Percentiles rank a stretch among this genome's conserved stretches.
Evolutionary conservation across 2,888 invertebrate species (phyloP).

Genomic region (Spodoptera picta): DNA sequence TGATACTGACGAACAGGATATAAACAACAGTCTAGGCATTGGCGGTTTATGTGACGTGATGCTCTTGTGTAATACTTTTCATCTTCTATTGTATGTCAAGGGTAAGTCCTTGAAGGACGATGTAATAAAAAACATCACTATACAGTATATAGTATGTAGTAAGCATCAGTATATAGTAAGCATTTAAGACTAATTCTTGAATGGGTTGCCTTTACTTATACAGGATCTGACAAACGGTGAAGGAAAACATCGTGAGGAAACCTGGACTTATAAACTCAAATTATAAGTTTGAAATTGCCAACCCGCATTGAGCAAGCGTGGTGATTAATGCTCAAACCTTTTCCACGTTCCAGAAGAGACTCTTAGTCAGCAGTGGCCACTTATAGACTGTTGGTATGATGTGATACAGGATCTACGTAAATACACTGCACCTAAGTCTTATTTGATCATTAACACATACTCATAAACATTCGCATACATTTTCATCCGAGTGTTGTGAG

Average conservation of each 20-base stretch:
- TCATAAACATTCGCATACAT: constrained; percentile 17
- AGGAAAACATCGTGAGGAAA: no score
- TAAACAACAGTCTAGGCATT: constrained; percentile 41
- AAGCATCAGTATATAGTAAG: constrained; percentile 1
- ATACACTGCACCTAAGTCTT: constrained; percentile 3
- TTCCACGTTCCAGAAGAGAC: no score
- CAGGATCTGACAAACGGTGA: not conserved
- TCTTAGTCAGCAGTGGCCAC: no score
- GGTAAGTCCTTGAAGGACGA: constrained; percentile 21
- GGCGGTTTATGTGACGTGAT: constrained; percentile 24
- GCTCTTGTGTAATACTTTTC: constrained; percentile 39
- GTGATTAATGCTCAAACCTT: no score
- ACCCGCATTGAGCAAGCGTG: no score
- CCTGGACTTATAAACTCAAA: no score
- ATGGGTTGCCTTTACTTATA: constrained; percentile 10
- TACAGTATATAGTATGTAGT: constrained; percentile 6
- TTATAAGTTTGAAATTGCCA: no score
- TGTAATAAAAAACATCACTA: constrained; percentile 25
- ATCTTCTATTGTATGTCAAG: constrained; percentile 22
- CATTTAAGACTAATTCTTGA: constrained; percentile 8
- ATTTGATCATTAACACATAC: constrained; percentile 31
- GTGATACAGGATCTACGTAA: constrained; percentile 6
- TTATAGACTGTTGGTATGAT: no score
- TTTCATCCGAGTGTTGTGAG: constrained; percentile 38
- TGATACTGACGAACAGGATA: constrained; percentile 43